A percentile compares a stretch with the other conserved stretches of the same genome.
phyloP scores from a whole-genome alignment of 2,113 vertebrate species.

The Myotis brandtii region DNA sequence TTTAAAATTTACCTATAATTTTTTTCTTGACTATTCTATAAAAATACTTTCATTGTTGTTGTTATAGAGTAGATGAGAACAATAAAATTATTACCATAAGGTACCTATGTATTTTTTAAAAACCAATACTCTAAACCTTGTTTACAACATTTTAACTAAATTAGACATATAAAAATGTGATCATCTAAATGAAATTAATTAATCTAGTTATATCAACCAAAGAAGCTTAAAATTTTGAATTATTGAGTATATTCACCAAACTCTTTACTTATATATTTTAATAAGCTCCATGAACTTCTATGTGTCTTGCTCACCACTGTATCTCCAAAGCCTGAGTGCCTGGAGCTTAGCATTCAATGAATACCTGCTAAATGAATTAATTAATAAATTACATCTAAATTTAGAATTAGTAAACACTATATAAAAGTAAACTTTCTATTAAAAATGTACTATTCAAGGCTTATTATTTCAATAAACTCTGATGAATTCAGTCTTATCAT shows the following conservation, averaged over 20 bases:
- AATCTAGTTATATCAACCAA: neutral
- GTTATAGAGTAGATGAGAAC: neutral
- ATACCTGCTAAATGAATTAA: slow-evolving; percentile 5
- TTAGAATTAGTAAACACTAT: slow-evolving; percentile 32
- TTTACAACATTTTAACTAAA: slow-evolving; percentile 2
- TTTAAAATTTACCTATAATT: neutral
- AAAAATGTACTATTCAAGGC: neutral
- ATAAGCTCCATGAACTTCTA: neutral
- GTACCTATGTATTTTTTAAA: neutral
- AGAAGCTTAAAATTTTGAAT: neutral
- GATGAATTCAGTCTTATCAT: neutral
- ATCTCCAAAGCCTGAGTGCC: neutral
- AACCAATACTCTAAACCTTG: slow-evolving; percentile 13
- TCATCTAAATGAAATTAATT: neutral
- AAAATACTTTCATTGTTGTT: neutral
- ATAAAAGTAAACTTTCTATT: neutral
- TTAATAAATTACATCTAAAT: neutral
- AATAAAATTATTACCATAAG: neutral
- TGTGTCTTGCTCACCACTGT: neutral
- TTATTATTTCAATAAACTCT: slow-evolving; percentile 27
- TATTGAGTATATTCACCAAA: neutral
- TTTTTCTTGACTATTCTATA: neutral
- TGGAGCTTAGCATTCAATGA: neutral
- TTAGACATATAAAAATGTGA: neutral
- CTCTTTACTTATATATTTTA: slow-evolving; percentile 43